Evolutionary conservation across 2,888 invertebrate species (phyloP).

Genomic region (Druceiella hillmani): DNA sequence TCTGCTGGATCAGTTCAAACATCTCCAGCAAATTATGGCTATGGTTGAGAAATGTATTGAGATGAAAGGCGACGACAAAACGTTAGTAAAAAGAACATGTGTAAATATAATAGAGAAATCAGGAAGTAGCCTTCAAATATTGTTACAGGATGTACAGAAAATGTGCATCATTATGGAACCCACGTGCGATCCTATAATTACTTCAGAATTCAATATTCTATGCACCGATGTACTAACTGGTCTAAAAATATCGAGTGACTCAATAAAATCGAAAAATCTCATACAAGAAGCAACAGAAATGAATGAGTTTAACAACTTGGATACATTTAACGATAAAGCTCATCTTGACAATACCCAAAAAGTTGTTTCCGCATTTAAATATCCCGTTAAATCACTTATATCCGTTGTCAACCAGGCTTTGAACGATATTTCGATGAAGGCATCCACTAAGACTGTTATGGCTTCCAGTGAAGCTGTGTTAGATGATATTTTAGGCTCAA

Average conservation of each 20-base stretch:
- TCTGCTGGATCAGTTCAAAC: slow-evolving; percentile 53
- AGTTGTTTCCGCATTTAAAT: slow-evolving; percentile 38
- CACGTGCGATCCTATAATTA: slow-evolving; percentile 33
- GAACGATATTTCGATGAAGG: slow-evolving; percentile 28
- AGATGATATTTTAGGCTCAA: slow-evolving; percentile 42
- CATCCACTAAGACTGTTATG: no score
- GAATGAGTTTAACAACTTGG: no score
- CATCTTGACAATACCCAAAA: slow-evolving; percentile 42
- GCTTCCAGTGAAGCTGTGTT: slow-evolving; percentile 36
- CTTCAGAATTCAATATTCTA: slow-evolving; percentile 41
- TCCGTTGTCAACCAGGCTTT: slow-evolving; percentile 36
- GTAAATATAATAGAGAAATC: slow-evolving; percentile 59
- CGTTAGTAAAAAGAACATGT: slow-evolving; percentile 63
- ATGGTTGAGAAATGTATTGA: slow-evolving; percentile 65
- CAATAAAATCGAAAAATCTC: slow-evolving; percentile 44
- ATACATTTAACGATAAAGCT: no score
- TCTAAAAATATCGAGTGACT: slow-evolving; percentile 48
- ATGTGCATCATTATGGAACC: slow-evolving; percentile 41
- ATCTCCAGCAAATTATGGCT: slow-evolving; percentile 58
- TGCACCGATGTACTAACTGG: slow-evolving; percentile 47
- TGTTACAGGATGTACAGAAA: slow-evolving; percentile 49
- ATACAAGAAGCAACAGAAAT: slow-evolving; percentile 36
- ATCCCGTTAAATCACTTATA: slow-evolving; percentile 36
- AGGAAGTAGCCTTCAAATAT: slow-evolving; percentile 49
- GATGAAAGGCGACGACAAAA: slow-evolving; percentile 60